Conservation (phyloP, 2,888 invertebrate species). For the Crepidodera aurea region DNA sequence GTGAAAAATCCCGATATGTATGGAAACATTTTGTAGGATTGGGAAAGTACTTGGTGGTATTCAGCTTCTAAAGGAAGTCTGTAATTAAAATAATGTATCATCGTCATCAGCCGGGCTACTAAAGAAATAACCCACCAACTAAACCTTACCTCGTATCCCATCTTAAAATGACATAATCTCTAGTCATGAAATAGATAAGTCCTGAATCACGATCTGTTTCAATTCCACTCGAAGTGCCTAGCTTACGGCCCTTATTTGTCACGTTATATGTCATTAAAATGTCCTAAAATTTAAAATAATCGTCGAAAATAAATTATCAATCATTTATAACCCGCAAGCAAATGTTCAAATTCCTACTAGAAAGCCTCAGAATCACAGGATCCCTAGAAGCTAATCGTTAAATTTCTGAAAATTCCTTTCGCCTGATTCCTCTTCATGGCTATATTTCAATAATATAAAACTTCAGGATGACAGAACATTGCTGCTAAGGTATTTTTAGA, state of each 20-base stretch:
- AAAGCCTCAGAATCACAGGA: no score
- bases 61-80: constrained; percentile 55
- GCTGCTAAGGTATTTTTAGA: no score
- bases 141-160: constrained; percentile 60
- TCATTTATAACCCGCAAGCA: no score
- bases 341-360: no score
- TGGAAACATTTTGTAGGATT: constrained; percentile 54
- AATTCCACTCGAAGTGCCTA: constrained; percentile 60
- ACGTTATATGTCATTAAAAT: constrained; percentile 37
- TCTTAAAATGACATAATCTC: constrained; percentile 61
- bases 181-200: constrained; percentile 60
- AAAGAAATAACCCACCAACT: no score
- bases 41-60: constrained; percentile 53
- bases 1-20: constrained; percentile 54
- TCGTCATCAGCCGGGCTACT: no score
- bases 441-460: no score
- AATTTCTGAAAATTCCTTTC: no score
- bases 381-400: no score
- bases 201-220: constrained; percentile 59
- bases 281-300: constrained; percentile 29
- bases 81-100: constrained; percentile 33
- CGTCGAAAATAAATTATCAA: no score
- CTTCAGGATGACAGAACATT: no score
- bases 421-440: no score
- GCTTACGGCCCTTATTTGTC: constrained; percentile 58